phyloP scores from a whole-genome alignment of 2,888 invertebrate species.

The Xestia rhomboidea region DNA sequence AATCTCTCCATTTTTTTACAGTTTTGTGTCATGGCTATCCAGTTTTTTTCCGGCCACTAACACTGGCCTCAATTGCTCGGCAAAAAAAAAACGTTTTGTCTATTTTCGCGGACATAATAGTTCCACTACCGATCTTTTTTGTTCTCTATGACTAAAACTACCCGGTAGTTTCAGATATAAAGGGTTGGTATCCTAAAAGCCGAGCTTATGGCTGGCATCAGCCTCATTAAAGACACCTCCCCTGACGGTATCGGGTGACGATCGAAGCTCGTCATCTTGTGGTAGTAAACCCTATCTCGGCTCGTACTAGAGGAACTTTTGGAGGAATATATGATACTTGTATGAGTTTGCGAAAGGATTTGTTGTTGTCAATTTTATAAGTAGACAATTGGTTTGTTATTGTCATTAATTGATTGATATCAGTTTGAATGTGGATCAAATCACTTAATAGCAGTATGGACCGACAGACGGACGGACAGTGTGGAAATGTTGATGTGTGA shows the following conservation, averaged over 20 bases:
- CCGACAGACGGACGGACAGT: too few species aligned
- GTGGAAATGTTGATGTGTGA: too few species aligned
- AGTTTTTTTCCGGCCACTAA: not conserved
- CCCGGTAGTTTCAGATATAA: not conserved
- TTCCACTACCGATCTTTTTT: not conserved
- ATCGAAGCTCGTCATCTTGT: constrained; percentile 73
- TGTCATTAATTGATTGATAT: constrained; percentile 23
- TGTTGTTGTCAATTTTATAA: constrained; percentile 16
- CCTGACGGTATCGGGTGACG: constrained; percentile 77
- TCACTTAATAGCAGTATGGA: not conserved
- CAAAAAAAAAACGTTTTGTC: constrained; percentile 22
- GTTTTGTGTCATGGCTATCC: not conserved
- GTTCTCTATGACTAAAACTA: not conserved
- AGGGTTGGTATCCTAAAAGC: constrained; percentile 34
- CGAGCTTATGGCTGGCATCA: constrained; percentile 64
- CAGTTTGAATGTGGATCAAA: not conserved
- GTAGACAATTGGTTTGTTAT: constrained; percentile 16
- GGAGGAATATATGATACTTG: not conserved
- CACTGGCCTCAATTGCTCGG: not conserved
- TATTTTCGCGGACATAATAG: constrained; percentile 6
- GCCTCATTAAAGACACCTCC: constrained; percentile 79
- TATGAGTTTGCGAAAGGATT: not conserved
- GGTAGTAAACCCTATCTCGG: constrained; percentile 69
- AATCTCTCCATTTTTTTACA: not conserved
- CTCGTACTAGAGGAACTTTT: constrained; percentile 29